These are phyloP conservation scores for Zosterops lateralis DNA, from an alignment of 2,113 vertebrate species.

Conservation along the genomic window DNA sequence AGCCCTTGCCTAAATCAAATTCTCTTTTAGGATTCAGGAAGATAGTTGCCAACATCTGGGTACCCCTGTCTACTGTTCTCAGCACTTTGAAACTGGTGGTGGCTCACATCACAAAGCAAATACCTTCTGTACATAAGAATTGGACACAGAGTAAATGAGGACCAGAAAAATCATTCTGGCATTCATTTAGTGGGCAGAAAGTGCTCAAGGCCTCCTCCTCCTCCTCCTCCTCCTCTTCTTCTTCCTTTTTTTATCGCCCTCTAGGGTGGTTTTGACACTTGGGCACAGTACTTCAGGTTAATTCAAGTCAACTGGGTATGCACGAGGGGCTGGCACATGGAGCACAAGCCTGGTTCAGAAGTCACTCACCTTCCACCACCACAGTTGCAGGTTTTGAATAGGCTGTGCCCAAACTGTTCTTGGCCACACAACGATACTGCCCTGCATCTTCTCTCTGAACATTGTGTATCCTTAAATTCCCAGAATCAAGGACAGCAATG, in stretches of 20 bases:
- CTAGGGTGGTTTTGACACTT: not conserved
- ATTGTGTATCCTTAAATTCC: slow-evolving; percentile 91
- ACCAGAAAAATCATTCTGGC: not conserved
- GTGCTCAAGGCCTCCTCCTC: not conserved
- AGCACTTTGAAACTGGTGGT: not conserved
- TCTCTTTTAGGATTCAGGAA: not conserved
- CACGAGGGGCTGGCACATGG: accelerated
- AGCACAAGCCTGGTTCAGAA: not conserved
- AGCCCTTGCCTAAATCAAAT: not conserved
- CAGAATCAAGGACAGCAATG: slow-evolving; percentile 89
- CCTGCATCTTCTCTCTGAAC: slow-evolving; percentile 93
- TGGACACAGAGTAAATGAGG: not conserved
- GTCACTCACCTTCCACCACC: slow-evolving; percentile 87
- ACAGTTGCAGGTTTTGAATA: slow-evolving; percentile 89
- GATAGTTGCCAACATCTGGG: not conserved
- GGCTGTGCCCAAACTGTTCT: slow-evolving; percentile 92
- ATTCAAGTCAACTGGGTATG: not conserved
- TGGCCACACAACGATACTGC: slow-evolving; percentile 91
- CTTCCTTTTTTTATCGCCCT: too few species aligned
- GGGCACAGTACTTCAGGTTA: not conserved
- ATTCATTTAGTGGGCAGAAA: not conserved
- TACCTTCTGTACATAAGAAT: not conserved
- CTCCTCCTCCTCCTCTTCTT: not conserved
- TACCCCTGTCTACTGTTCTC: not conserved
- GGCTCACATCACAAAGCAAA: not conserved